Base-by-base conservation (phyloP, 1,140 invertebrate genomes). In the Eupristina koningsbergeri region DNA sequence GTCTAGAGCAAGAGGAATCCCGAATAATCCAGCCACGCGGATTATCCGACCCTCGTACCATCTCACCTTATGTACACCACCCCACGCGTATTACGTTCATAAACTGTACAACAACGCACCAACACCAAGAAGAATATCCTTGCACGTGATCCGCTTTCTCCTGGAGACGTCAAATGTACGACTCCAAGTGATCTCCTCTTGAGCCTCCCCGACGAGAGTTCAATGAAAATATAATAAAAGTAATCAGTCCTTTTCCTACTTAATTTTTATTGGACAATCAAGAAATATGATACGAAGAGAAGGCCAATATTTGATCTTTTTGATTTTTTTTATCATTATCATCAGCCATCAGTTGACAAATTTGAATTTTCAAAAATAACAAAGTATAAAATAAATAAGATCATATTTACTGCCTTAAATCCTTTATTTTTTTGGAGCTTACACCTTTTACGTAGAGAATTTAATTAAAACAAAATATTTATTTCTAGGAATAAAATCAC, bases 21-120 rank as follows among this genome's bases (percentile, higher is more conserved):
- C 87, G 82, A 90, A 89, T 92, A 92, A 91, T 92, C 91, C 90
- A 89, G 88, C 89, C 90, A 86, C 87, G 87, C 89, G 90, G 90
- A 92, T 91, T 92, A 92, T 89, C 89, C 89, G 87, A 86, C 88
- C 88, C 86, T 83, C 84, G 75, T 86, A 85, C 80, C 85, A 86
- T 86, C 88, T 88, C 87, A 84, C 87, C 84, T 87, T 88, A 87
- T 87, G 87, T 87, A 86, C 82, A 85, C 87, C 81, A 81, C 84
- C 81, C 79, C 26, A 11, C 73, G 63, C 39, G 73, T 45, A 75
- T 77, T 80, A 80, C 73, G 13, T 67, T 71, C 67, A 69, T 80
- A 80, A 83, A 84, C 76, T 77, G 77, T 31, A 80, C 76, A 69
- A 84, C 83, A 84, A 80, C 77, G 31, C 41, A 73, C 63, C 19